Base-by-base conservation (phyloP, 1,140 invertebrate species). In the Yoshiicerus persimilis region DNA sequence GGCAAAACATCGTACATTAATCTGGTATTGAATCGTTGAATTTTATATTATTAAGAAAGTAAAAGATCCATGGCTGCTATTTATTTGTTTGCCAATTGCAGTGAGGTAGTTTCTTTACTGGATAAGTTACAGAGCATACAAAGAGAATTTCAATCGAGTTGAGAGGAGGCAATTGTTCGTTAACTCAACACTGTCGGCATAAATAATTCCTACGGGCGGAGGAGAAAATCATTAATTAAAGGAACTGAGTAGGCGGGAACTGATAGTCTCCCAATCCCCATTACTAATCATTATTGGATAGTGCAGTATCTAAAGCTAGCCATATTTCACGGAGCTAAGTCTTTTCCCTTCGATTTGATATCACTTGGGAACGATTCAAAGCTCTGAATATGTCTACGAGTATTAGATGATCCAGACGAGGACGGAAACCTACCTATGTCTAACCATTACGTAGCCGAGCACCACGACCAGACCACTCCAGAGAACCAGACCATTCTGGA, bases 241-340 rank as follows among this genome's bases (percentile, higher is more conserved):
- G 75, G 75, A 80, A 80, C 75, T 32, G 20, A 38, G 75, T 80
- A 80, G 75, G 75, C 75, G 75, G 75, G 75, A 80, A 36, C n/a
- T 80, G 75, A 80, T 80, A 34, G 75, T 80, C 75, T 32, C 32
- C 75, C 75, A 80, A 80, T 80, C 75, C 75, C 75, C 75, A 80
- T 80, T 80, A 80, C 75, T 80, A 80, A 80, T 80, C 75, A 80
- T 80, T 80, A 80, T 80, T 80, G 75, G 75, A 80, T 80, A 80
- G 75, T 80, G 75, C 75, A n/a, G 32, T 80, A 20, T 13, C 32
- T 38, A 34, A 80, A 80, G 30, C 75, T 80, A 34, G 75, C 32
- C 30, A 80, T 80, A 80, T 80, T 80, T 80, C 75, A 80, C 75
- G 32, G 75, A 34, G 32, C 20, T 80, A n/a, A 34, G 75, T 80